Conservation (phyloP, 2,888 invertebrate genomes). For the Rhagonycha lutea region DNA sequence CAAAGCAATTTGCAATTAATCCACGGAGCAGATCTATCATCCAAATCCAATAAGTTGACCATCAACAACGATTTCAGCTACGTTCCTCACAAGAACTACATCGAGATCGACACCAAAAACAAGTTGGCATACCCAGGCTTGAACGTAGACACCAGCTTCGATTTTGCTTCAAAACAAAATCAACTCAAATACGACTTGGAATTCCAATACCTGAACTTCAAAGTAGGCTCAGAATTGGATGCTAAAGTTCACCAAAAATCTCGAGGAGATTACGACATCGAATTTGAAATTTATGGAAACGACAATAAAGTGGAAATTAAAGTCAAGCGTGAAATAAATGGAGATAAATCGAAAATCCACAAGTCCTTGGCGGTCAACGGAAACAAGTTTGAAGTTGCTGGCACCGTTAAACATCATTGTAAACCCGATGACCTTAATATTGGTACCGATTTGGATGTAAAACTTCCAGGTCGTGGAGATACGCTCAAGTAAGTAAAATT, state of each 20-base stretch:
- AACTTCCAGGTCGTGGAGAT: slow-evolving; percentile 60
- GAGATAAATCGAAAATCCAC: slow-evolving; percentile 65
- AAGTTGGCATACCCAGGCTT: slow-evolving; percentile 61
- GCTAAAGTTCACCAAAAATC: slow-evolving; percentile 53
- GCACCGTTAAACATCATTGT: slow-evolving; percentile 61
- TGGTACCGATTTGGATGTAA: slow-evolving; percentile 62
- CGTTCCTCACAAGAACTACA: slow-evolving; percentile 44
- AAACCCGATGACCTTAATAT: slow-evolving; percentile 61
- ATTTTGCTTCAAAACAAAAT: slow-evolving; percentile 63
- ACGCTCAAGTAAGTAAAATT: slow-evolving; percentile 60
- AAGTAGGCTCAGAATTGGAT: slow-evolving; percentile 58
- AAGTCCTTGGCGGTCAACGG: slow-evolving; percentile 64
- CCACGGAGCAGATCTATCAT: slow-evolving; percentile 66
- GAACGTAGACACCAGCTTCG: slow-evolving; percentile 58
- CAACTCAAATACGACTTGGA: slow-evolving; percentile 62
- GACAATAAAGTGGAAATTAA: slow-evolving; percentile 60
- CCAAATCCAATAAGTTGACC: slow-evolving; percentile 60
- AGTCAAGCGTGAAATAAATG: slow-evolving; percentile 61
- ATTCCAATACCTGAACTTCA: slow-evolving; percentile 63
- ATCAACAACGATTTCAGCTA: slow-evolving; percentile 42
- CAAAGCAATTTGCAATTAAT: slow-evolving; percentile 53
- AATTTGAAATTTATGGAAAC: slow-evolving; percentile 60
- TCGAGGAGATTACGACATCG: slow-evolving; percentile 60
- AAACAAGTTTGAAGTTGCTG: slow-evolving; percentile 66
- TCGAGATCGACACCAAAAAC: slow-evolving; percentile 60